Evolutionary conservation across 1,140 invertebrate species (phyloP).

Genomic region (Drosophila nasuta): DNA sequence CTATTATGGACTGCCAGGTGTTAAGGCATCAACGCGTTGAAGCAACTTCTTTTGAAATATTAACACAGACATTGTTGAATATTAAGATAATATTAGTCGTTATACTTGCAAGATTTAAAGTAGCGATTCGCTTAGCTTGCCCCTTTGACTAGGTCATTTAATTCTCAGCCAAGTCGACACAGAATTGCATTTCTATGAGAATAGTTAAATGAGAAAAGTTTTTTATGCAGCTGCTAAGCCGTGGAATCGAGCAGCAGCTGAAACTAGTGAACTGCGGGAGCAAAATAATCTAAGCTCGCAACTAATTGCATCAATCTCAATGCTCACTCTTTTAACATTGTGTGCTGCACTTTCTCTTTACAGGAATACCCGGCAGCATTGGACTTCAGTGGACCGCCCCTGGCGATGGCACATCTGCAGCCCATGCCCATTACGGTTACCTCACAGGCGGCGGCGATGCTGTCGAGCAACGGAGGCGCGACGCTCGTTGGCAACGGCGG

Average conservation of each 20-base stretch:
- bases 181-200: conserved; percentile 63
- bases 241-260: not conserved
- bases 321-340: not conserved
- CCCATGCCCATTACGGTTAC: conserved; percentile 75
- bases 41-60: no score
- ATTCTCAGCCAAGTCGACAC: not conserved
- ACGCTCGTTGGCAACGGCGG: conserved; percentile 55
- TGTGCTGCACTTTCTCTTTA: conserved; percentile 22
- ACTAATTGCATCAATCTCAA: conserved; percentile 4
- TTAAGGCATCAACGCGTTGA: no score
- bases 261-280: not conserved
- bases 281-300: conserved; percentile 1
- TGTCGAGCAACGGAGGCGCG: conserved; percentile 60
- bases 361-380: conserved; percentile 80
- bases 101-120: no score
- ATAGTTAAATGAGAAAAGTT: conserved; percentile 79
- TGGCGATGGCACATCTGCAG: conserved; percentile 77
- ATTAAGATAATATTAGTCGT: no score
- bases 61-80: no score
- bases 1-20: no score
- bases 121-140: not conserved
- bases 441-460: conserved; percentile 67
- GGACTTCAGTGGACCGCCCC: conserved; percentile 76
- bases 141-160: conserved; percentile 8
- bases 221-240: conserved; percentile 42